Evolutionary conservation across 2,113 vertebrate genomes (phyloP), one percentile per base, ranked within the genome.

Genomic region (Tragelaphus strepsiceros): DNA sequence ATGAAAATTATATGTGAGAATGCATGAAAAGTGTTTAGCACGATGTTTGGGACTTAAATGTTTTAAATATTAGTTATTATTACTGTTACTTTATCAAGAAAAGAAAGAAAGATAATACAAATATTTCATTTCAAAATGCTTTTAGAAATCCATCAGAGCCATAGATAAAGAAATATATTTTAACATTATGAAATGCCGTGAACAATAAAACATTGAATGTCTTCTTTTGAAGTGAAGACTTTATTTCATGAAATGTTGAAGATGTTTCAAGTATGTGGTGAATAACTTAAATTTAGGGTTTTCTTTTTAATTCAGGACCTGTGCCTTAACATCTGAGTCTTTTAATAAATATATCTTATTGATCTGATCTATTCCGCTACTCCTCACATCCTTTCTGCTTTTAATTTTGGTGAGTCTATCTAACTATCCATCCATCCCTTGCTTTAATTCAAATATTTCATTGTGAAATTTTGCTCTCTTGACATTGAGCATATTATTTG

Each of bases 381-480:
- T 94, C 15, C 84, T 90, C 39, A 96, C 24, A 88, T 6, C 49
- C 46, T 85, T 4, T 17, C 32, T 80, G 24, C 39, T 3, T 88
- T 91, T 35, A 51, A 61, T 46, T 82, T 71, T 88, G 9, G 4
- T 91, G 19, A 30, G 11, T 67, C 24, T 39, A 39, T 83, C 35
- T 19, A 17, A n/a, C 35, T 28, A 51, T 35, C 22, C 24, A 82
- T 82, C 22, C n/a, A 21, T 92, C 46, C 22, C 16, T 71, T 58
- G 84, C 28, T 96, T 97, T 96, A 74, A 91, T 89, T 91, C 16
- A 88, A 4, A 88, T 91, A 88, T 77, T 88, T 24, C 24, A 88
- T 91, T 96, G 59, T 83, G 74, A 91, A 83, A 51, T 94, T 95
- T 91, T 95, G 77, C 8, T 88, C 61, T 96, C 53, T 91, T 88